Percentiles rank a stretch among this genome's conserved stretches.
Evolutionary conservation across 2,888 invertebrate genomes (phyloP).

Genomic region (Lasioglossum calceatum): DNA sequence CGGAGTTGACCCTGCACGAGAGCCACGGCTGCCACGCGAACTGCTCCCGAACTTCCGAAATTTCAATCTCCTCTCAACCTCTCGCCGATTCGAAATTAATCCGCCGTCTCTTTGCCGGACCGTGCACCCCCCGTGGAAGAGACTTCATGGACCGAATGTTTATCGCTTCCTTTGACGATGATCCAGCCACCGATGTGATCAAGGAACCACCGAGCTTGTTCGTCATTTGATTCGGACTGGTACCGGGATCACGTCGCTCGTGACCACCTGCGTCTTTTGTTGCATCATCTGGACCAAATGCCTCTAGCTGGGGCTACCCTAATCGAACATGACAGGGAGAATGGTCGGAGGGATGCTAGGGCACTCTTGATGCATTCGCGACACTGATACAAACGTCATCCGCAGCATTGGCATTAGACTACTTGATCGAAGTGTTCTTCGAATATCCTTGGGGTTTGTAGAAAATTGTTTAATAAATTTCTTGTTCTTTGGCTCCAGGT

Average conservation of each 20-base stretch:
- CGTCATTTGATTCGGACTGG: constrained; percentile 50
- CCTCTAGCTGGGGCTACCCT: not conserved
- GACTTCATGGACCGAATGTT: not conserved
- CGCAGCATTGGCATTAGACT: not conserved
- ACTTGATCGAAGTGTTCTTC: not conserved
- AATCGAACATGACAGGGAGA: not conserved
- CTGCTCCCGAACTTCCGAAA: not conserved
- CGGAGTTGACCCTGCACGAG: constrained; percentile 8
- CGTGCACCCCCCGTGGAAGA: not conserved
- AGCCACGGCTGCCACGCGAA: not conserved
- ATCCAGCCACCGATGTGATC: constrained; percentile 20
- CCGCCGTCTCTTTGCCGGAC: not conserved
- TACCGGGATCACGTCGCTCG: constrained; percentile 19
- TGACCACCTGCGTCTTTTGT: constrained; percentile 8
- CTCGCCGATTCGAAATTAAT: not conserved
- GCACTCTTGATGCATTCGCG: not conserved
- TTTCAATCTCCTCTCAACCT: not conserved
- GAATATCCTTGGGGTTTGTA: not conserved
- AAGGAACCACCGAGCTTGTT: constrained; percentile 40
- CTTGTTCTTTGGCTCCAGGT: not conserved
- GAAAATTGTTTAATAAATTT: not conserved
- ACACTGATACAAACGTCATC: constrained; percentile 9
- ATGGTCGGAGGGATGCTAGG: not conserved
- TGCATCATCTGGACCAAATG: constrained; percentile 34
- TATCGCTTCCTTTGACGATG: constrained; percentile 8